Base-by-base conservation (phyloP, 1,140 invertebrate species). In the Meloidogyne hapla region DNA sequence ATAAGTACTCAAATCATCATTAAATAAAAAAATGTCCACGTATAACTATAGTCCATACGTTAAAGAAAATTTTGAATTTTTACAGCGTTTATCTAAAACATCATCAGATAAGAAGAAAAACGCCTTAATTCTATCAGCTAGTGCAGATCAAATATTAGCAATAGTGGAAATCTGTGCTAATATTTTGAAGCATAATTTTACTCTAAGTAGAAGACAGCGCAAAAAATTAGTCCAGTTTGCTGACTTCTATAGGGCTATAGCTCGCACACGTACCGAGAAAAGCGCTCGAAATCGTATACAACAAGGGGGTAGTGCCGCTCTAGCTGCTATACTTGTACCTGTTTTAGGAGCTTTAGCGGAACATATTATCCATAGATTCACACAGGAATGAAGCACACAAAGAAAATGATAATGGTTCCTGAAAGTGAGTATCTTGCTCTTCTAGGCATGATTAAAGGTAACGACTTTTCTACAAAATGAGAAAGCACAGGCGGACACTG, bases 141-240 rank as follows among this genome's bases (percentile, higher is more conserved):
- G 18, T 12, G 73, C 69, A 9, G 73, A 75, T 18, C 33, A 77
- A 26, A 38, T 77, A n/a, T 48, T 77, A 33, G 77, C 76, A 15
- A 23, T 77, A 28, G 76, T 77, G 3, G 76, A 77, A 69, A 79
- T 78, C 18, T 79, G 76, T n/a, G 63, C 56, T 10, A 77, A 77
- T 38, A 72, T 77, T 38, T 33, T 77, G 5, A 56, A 69, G 8
- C 18, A 33, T 23, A 68, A 66, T 77, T 72, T 78, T 25, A 23
- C 42, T 5, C 71, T 76, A 9, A 80, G 40, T 42, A 21, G 9
- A 18, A 23, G 65, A 23, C 77, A 80, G 38, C 10, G 73, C 21
- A 15, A 48, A 8, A 12, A 56, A n/a, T 45, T 78, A 23, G 18
- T 12, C 26, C 6, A 42, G 33, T 33, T 33, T 33, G 33, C 33